Percentiles rank a stretch among this genome's conserved stretches.
Conservation (phyloP, 2,113 vertebrate genomes). For the Notothenia coriiceps region DNA sequence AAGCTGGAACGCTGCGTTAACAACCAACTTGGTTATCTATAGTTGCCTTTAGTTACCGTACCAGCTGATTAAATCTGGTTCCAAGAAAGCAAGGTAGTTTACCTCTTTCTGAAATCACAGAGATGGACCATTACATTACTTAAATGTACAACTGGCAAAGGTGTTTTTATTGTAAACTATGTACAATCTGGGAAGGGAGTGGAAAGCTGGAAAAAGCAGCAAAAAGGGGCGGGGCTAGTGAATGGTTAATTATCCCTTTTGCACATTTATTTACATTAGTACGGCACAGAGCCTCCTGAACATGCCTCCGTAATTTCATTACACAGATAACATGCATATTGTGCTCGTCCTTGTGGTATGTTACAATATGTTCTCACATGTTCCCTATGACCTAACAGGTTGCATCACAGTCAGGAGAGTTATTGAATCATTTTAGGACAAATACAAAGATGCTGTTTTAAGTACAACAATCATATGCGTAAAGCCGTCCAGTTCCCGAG, state of each 20-base stretch:
- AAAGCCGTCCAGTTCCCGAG: conserved; percentile 24
- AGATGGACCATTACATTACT: not conserved
- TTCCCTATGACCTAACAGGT: not conserved
- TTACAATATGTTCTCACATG: not conserved
- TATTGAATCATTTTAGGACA: not conserved
- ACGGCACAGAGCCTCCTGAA: not conserved
- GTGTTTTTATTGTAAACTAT: not conserved
- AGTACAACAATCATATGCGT: conserved; percentile 13
- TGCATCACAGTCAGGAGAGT: not conserved
- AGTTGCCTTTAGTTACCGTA: not conserved
- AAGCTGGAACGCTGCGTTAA: not conserved
- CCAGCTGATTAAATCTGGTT: not conserved
- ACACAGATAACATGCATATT: not conserved
- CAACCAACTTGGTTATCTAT: not conserved
- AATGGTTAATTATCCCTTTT: conserved; percentile 4
- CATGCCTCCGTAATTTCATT: conserved; percentile 12
- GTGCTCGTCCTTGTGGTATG: not conserved
- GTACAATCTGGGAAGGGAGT: not conserved
- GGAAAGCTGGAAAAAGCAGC: conserved; percentile 5
- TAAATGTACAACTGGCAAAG: not conserved
- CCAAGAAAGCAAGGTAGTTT: not conserved
- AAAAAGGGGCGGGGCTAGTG: not conserved
- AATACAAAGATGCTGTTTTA: conserved; percentile 3
- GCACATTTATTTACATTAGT: conserved; percentile 29
- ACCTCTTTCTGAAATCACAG: not conserved